These are phyloP conservation scores for Scopus umbretta DNA, from an alignment of 2,113 vertebrate species.

Conservation along the genomic window DNA sequence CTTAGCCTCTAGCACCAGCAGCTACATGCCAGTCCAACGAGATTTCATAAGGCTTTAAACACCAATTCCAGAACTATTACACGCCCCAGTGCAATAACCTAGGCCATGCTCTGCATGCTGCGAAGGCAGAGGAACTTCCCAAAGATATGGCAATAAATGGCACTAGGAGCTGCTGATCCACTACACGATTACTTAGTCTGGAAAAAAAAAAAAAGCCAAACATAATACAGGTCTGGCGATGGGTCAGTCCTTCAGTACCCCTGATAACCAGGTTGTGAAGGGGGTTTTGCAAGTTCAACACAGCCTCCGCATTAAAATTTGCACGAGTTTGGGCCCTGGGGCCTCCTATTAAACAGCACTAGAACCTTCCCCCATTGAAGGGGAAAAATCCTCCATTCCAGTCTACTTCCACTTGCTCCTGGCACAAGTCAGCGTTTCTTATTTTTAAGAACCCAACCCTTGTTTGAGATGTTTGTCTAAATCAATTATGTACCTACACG, in stretches of 20 bases:
- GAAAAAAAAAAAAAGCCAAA: background rate
- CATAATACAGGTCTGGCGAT: fast-evolving
- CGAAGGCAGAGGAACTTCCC: background rate
- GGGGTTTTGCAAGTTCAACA: background rate
- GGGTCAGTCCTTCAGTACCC: background rate
- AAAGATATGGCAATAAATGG: fast-evolving
- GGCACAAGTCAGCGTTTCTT: background rate
- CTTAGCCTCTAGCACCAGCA: background rate
- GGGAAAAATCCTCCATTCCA: background rate
- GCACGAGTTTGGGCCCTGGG: background rate
- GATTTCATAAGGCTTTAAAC: background rate
- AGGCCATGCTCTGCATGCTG: fast-evolving
- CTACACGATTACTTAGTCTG: background rate
- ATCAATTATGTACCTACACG: background rate
- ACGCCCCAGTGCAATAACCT: too few species aligned
- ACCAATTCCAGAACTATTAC: background rate
- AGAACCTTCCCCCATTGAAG: background rate
- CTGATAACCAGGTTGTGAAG: background rate
- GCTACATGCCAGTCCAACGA: background rate
- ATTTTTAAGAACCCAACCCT: background rate
- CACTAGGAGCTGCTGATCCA: background rate
- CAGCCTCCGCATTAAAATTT: fast-evolving
- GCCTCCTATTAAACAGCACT: background rate
- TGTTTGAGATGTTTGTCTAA: background rate
- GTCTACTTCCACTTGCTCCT: background rate